A percentile compares a stretch with the other conserved stretches of the same genome.
Evolutionary conservation across 2,113 vertebrate genomes (phyloP).

Genomic region (Stercorarius parasiticus): DNA sequence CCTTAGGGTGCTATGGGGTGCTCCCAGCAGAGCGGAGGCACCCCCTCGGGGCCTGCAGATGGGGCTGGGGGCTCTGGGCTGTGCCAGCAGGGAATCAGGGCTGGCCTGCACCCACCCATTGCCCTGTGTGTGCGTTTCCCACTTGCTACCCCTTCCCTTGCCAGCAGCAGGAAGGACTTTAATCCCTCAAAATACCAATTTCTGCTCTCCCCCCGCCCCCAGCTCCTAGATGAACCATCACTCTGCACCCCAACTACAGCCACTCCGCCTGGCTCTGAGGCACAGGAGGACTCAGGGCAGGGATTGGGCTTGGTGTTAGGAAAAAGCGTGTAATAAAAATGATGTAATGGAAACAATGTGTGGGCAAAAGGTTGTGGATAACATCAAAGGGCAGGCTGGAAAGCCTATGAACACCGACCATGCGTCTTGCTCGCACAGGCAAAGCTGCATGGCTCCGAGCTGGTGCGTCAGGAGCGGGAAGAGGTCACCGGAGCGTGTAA

Average conservation of each 20-base stretch:
- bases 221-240: neutral
- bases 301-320: neutral
- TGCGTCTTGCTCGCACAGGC: neutral
- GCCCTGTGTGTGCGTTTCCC: neutral
- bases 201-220: neutral
- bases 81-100: neutral
- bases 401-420: rapidly evolving
- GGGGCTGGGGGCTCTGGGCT: neutral
- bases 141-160: neutral
- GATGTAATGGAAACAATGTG: neutral
- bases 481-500: neutral
- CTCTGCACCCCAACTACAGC: neutral
- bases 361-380: neutral
- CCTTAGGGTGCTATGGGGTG: neutral
- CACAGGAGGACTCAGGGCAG: neutral
- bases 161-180: neutral
- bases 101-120: neutral
- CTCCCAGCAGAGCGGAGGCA: neutral
- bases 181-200: neutral
- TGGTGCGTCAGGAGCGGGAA: neutral
- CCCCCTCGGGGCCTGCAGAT: rapidly evolving
- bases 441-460: neutral
- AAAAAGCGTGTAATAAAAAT: conserved; percentile 35
- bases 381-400: neutral
- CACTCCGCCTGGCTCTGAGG: neutral